Base-by-base conservation (phyloP, 2,797 vertebrate species). In the Allobates femoralis region DNA sequence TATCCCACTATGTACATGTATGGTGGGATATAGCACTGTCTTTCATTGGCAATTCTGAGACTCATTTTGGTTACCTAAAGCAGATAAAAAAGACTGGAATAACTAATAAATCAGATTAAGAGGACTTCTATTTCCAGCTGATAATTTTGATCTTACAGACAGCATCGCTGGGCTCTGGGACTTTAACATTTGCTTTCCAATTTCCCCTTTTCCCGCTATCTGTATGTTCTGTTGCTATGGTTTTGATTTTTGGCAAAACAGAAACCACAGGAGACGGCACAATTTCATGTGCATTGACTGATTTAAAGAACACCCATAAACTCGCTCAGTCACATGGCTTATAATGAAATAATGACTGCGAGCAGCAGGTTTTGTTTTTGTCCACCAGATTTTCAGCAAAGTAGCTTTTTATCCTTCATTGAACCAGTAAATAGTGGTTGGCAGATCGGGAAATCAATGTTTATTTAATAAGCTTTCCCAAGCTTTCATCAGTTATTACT, bases 361-460 rank as follows among this genome's bases (percentile, higher is more conserved):
- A 84, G 77, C 64, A 88, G 88, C 78, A 86, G 80, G 73, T 30
- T 77, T 21, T 86, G 88, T 83, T 81, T 69, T 67, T 79, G 8
- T n/a, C 81, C 0, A 85, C 62, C 81, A 85, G 64, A 89, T 60
- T 85, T 80, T 89, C 60, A 90, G 81, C 79, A 80, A 58, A 89
- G 83, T 79, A 88, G 37, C 89, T 91, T 84, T 90, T 88, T 84
- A 87, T 90, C 82, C 88, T 90, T 91, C 89, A 83, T 4, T 90
- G 88, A 90, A 88, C 85, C 84, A 74, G 90, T 90, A 89, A 87
- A 79, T 85, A 89, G 84, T 90, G 26, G 46, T 50, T 87, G 87
- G 82, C 77, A 87, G 86, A 89, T 89, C 77, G 84, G 82, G 90
- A 84, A 71, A 87, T 85, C 73, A 80, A 60, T 90, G 77, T 88